Evolutionary conservation across 2,888 invertebrate genomes (phyloP).

Genomic region (Parnassius apollo): DNA sequence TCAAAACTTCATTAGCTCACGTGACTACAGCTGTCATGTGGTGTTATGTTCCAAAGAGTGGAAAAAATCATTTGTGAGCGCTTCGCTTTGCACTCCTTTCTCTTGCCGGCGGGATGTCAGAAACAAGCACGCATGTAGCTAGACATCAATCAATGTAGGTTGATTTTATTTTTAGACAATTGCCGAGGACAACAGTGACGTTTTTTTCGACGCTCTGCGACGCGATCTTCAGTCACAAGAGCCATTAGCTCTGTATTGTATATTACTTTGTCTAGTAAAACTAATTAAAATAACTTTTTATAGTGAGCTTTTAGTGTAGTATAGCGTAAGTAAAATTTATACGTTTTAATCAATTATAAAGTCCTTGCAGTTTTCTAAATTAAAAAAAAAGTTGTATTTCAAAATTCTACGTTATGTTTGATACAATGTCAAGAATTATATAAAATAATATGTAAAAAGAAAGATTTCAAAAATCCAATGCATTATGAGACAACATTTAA

Average conservation of each 20-base stretch:
- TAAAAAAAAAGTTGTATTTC: no score
- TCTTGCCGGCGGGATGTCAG: slow-evolving; percentile 67
- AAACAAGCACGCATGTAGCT: slow-evolving; percentile 66
- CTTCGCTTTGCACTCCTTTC: slow-evolving; percentile 63
- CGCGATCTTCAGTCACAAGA: slow-evolving; percentile 9
- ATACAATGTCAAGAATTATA: no score
- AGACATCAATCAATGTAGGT: slow-evolving; percentile 72
- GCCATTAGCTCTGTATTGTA: slow-evolving; percentile 16
- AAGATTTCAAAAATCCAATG: no score
- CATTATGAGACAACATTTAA: no score
- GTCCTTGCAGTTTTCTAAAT: no score
- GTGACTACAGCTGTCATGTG: slow-evolving; percentile 51
- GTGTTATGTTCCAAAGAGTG: slow-evolving; percentile 58
- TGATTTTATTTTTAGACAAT: slow-evolving; percentile 62
- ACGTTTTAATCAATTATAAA: no score
- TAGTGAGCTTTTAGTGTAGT: no score
- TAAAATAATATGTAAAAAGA: no score
- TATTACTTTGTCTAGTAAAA: slow-evolving; percentile 5
- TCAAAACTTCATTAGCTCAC: slow-evolving; percentile 42
- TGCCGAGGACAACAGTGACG: slow-evolving; percentile 47
- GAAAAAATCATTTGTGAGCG: slow-evolving; percentile 54
- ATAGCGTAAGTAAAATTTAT: background rate
- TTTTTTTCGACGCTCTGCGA: slow-evolving; percentile 30
- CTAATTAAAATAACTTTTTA: slow-evolving; percentile 4
- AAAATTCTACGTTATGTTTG: no score